phyloP scores from a whole-genome alignment of 2,888 invertebrate genomes.

The Ischnura elegans region DNA sequence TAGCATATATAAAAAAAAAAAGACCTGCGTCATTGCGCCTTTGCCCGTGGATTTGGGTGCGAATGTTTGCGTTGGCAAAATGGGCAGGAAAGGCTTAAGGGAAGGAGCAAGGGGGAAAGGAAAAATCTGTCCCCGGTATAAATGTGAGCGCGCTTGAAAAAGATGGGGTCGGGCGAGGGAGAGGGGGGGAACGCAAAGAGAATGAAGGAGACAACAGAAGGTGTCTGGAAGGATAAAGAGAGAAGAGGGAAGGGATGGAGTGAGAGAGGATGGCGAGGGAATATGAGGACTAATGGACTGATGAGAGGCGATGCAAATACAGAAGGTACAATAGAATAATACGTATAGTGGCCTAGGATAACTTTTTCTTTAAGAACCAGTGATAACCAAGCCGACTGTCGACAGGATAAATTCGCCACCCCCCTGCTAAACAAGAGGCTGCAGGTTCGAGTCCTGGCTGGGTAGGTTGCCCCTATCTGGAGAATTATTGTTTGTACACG shows the following conservation, averaged over 20 bases:
- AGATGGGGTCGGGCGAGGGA: background rate
- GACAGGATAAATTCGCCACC: no score
- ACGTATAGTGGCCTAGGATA: no score
- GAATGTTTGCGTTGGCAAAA: slow-evolving; percentile 42
- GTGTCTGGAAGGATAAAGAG: background rate
- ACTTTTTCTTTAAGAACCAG: no score
- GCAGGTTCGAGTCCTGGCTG: no score
- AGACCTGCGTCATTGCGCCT: slow-evolving; percentile 47
- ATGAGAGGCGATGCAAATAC: background rate
- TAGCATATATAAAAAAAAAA: slow-evolving; percentile 60
- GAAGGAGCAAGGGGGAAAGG: background rate
- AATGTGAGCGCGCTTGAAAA: background rate
- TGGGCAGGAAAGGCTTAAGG: background rate
- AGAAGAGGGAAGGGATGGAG: background rate
- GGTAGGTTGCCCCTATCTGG: no score
- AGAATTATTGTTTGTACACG: no score
- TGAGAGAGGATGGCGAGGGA: background rate
- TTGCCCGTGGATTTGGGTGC: slow-evolving; percentile 34
- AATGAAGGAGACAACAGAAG: background rate
- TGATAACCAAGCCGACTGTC: no score
- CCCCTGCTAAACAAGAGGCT: no score
- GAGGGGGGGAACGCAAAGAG: background rate
- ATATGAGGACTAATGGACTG: background rate
- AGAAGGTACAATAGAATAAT: no score
- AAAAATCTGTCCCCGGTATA: background rate